phyloP scores from a whole-genome alignment of 1,140 invertebrate genomes.

The Cryptotermes secundus region DNA sequence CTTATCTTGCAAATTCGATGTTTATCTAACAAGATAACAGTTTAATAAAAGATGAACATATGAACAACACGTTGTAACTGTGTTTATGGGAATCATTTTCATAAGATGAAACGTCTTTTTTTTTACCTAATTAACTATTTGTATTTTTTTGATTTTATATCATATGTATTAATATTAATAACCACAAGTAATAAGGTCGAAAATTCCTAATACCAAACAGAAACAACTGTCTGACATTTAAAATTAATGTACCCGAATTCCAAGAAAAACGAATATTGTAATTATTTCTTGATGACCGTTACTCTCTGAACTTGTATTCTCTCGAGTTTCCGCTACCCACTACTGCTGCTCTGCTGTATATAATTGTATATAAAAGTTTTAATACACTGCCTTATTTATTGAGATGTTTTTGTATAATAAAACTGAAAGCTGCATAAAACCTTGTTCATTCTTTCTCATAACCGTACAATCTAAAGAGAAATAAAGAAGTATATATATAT shows the following conservation, averaged over 20 bases:
- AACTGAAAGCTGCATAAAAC: conserved; percentile 22
- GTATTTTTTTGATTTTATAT: background rate
- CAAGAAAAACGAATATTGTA: background rate
- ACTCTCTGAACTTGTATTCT: conserved; percentile 2
- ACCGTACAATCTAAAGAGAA: no score
- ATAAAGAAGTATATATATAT: no score
- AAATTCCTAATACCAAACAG: background rate
- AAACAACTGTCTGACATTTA: background rate
- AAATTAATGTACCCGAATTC: background rate
- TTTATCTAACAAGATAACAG: background rate
- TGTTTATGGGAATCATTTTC: conserved; percentile 6
- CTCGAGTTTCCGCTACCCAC: conserved; percentile 16
- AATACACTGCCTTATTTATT: conserved; percentile 34
- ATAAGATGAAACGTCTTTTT: background rate
- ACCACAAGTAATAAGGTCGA: background rate
- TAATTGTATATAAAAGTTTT: conserved; percentile 33
- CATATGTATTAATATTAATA: conserved; percentile 18
- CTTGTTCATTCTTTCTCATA: background rate
- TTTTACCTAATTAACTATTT: background rate
- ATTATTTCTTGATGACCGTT: background rate
- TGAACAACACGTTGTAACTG: background rate
- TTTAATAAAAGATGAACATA: background rate
- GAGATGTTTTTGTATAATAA: conserved; percentile 34
- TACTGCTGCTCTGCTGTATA: conserved; percentile 23
- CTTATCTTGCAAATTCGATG: background rate